These are phyloP conservation scores for Dufourea novaeangliae DNA, from an alignment of 1,140 invertebrate species.

Conservation along the genomic window DNA sequence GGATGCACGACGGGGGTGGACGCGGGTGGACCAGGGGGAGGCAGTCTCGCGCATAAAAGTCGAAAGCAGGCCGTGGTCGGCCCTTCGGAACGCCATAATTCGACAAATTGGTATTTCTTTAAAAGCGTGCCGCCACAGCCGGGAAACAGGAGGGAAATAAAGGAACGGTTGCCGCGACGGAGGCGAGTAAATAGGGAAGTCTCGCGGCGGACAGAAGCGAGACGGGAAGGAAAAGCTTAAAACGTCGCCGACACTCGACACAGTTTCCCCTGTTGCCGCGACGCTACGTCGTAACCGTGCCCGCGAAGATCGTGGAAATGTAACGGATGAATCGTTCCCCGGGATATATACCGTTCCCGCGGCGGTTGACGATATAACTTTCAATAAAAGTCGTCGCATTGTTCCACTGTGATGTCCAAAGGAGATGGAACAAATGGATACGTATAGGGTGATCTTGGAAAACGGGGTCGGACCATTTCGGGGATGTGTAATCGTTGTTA, in stretches of 20 bases:
- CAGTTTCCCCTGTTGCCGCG: slow-evolving; percentile 22
- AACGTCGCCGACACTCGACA: slow-evolving; percentile 47
- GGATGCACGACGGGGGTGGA: neutral
- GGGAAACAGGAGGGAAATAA: neutral
- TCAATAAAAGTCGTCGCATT: slow-evolving; percentile 43
- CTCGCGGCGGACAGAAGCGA: neutral
- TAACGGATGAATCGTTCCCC: slow-evolving; percentile 33
- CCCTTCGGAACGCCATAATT: slow-evolving; percentile 57
- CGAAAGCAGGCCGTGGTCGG: slow-evolving; percentile 5
- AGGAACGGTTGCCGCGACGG: neutral
- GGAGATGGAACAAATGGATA: neutral
- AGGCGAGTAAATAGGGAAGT: neutral
- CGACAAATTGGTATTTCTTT: slow-evolving; percentile 67
- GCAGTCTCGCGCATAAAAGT: slow-evolving; percentile 47
- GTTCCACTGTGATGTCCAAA: slow-evolving; percentile 8
- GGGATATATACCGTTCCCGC: slow-evolving; percentile 35
- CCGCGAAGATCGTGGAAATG: slow-evolving; percentile 28
- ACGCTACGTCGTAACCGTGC: slow-evolving; percentile 12
- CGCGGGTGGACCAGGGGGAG: neutral
- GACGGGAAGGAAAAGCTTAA: slow-evolving; percentile 46
- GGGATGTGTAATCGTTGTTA: no score
- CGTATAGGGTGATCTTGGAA: neutral
- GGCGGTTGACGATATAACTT: slow-evolving; percentile 40
- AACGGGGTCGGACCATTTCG: neutral
- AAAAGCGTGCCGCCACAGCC: slow-evolving; percentile 39